Conservation (phyloP, 1,140 invertebrate genomes). For the Neelides sp. region DNA sequence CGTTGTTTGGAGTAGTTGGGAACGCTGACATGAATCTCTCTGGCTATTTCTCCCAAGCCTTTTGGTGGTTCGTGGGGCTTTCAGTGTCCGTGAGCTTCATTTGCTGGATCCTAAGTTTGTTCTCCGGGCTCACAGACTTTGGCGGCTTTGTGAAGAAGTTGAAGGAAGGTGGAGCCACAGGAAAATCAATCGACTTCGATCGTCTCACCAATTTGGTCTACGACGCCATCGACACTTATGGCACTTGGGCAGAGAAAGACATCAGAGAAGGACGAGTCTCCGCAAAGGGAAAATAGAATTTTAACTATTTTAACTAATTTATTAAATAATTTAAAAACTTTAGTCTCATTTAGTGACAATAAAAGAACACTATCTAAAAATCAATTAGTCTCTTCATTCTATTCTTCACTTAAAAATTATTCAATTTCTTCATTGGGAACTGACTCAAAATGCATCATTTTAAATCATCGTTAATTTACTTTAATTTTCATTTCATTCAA, state of each 20-base stretch:
- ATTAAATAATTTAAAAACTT: not conserved
- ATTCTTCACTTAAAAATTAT: not conserved
- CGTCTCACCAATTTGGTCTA: slow-evolving; percentile 23
- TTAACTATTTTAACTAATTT: not conserved
- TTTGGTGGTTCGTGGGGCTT: slow-evolving; percentile 17
- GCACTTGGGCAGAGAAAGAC: slow-evolving; percentile 16
- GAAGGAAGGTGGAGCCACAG: slow-evolving; percentile 9
- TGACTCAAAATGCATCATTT: not conserved
- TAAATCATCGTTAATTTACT: no score
- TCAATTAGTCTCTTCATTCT: not conserved
- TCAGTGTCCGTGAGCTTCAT: not conserved
- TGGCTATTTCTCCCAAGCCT: slow-evolving; percentile 20
- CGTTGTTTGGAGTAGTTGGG: slow-evolving; percentile 9
- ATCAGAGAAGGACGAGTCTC: not conserved
- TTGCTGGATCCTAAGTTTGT: slow-evolving; percentile 13
- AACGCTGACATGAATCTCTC: slow-evolving; percentile 18
- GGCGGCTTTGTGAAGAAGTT: slow-evolving; percentile 13
- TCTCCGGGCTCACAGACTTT: slow-evolving; percentile 11
- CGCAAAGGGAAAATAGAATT: not conserved
- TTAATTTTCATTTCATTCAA: no score
- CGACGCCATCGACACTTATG: slow-evolving; percentile 24
- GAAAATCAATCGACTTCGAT: slow-evolving; percentile 23
- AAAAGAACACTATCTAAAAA: slow-evolving; percentile 3
- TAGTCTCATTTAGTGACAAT: not conserved
- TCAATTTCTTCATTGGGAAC: not conserved